These are phyloP conservation scores for Gnathonemus echidnorhynchus DNA, from an alignment of 2,113 vertebrate genomes.

Conservation along the genomic window DNA sequence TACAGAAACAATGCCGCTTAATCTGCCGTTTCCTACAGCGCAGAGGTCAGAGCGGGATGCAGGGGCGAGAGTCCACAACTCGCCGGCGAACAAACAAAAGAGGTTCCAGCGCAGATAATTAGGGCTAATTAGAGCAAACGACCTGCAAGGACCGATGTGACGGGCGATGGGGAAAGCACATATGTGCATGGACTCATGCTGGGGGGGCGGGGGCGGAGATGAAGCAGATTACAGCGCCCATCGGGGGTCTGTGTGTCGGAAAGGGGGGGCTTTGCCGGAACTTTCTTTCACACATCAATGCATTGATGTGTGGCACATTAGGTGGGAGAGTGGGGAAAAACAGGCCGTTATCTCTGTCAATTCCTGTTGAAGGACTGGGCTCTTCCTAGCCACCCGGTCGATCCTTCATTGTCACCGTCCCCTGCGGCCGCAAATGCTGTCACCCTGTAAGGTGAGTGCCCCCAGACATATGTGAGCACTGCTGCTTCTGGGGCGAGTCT, in stretches of 20 bases:
- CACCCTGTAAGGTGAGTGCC: neutral
- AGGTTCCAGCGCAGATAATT: conserved; percentile 1
- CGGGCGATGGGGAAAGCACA: neutral
- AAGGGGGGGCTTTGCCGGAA: neutral
- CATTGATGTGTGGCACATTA: neutral
- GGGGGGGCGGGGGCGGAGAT: neutral
- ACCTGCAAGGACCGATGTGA: conserved; percentile 13
- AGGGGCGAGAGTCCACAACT: neutral
- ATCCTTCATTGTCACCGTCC: neutral
- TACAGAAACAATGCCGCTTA: neutral
- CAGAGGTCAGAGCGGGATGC: neutral
- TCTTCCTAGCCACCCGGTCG: neutral
- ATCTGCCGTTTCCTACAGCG: neutral
- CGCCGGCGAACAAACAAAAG: neutral
- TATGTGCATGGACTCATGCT: neutral
- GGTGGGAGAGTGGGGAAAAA: neutral
- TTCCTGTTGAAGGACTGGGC: neutral
- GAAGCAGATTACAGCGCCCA: neutral
- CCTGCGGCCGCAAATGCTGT: neutral
- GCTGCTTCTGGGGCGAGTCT: neutral
- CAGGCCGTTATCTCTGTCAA: neutral
- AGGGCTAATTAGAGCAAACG: conserved; percentile 17
- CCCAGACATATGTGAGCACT: neutral
- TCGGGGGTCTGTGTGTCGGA: neutral
- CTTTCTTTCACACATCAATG: neutral